A percentile compares a stretch with the other conserved stretches of the same genome.
phyloP scores from a whole-genome alignment of 2,888 invertebrate species.

The Eristalis arbustorum region DNA sequence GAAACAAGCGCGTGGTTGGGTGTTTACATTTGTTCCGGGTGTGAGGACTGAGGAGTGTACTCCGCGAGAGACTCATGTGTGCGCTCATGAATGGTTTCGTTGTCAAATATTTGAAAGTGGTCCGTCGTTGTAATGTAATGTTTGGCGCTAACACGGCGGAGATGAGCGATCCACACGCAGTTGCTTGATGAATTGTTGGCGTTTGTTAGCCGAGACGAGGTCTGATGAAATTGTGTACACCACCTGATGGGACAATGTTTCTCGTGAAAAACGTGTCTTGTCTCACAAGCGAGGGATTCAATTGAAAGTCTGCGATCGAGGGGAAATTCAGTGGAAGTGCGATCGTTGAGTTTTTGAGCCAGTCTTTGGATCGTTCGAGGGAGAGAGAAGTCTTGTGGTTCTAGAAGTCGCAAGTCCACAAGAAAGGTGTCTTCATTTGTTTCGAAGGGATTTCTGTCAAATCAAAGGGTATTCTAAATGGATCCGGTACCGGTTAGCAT shows the following conservation, averaged over 20 bases:
- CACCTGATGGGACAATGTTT: neutral
- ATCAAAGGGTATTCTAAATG: too few species aligned
- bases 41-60: neutral
- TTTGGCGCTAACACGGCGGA: neutral
- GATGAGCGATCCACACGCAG: neutral
- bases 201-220: too few species aligned
- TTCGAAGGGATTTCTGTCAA: too few species aligned
- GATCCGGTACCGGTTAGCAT: too few species aligned
- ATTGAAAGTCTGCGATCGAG: too few species aligned
- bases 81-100: constrained; percentile 21
- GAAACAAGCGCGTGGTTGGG: neutral
- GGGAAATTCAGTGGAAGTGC: too few species aligned
- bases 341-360: too few species aligned
- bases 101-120: constrained; percentile 34
- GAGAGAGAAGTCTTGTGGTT: too few species aligned
- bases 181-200: neutral
- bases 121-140: constrained; percentile 24
- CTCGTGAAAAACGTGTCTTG: neutral
- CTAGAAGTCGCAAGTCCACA: too few species aligned
- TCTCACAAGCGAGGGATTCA: neutral
- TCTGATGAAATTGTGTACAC: neutral
- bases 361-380: too few species aligned
- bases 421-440: too few species aligned
- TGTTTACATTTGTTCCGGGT: constrained; percentile 5
- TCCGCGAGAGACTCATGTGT: neutral